Percentiles rank a stretch among this genome's conserved stretches.
These are phyloP conservation scores for Wiebesia pumilae DNA, from an alignment of 1,140 invertebrate genomes.

Conservation along the genomic window DNA sequence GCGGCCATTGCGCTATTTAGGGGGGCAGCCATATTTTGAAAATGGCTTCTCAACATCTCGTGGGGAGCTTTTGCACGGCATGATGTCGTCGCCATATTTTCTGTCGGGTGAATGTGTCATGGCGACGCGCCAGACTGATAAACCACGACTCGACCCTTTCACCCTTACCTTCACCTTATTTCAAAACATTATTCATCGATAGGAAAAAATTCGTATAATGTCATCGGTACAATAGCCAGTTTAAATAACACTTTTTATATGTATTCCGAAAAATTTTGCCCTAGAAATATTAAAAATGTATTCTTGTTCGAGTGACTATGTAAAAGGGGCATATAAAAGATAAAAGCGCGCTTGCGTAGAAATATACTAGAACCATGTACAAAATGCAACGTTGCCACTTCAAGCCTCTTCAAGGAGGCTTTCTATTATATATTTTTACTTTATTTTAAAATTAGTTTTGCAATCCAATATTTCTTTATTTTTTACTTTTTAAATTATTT, in stretches of 20 bases:
- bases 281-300: too few species aligned
- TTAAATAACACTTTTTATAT: too few species aligned
- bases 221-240: too few species aligned
- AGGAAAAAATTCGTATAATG: too few species aligned
- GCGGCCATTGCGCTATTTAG: conserved; percentile 60
- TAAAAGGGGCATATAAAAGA: conserved; percentile 1
- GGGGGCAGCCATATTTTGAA: conserved; percentile 83
- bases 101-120: conserved; percentile 14
- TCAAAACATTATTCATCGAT: too few species aligned
- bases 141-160: not conserved
- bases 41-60: conserved; percentile 77
- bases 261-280: too few species aligned
- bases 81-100: conserved; percentile 26
- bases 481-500: not conserved
- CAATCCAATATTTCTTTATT: not conserved
- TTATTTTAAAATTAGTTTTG: not conserved
- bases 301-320: not conserved
- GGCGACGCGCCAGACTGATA: not conserved
- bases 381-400: conserved; percentile 2
- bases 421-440: conserved; percentile 1
- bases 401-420: not conserved
- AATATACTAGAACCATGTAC: not conserved
- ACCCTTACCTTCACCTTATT: not conserved
- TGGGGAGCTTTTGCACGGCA: not conserved
- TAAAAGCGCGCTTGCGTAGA: not conserved